Base-by-base conservation (phyloP, 2,797 vertebrate genomes). In the Muscicapa striata region DNA sequence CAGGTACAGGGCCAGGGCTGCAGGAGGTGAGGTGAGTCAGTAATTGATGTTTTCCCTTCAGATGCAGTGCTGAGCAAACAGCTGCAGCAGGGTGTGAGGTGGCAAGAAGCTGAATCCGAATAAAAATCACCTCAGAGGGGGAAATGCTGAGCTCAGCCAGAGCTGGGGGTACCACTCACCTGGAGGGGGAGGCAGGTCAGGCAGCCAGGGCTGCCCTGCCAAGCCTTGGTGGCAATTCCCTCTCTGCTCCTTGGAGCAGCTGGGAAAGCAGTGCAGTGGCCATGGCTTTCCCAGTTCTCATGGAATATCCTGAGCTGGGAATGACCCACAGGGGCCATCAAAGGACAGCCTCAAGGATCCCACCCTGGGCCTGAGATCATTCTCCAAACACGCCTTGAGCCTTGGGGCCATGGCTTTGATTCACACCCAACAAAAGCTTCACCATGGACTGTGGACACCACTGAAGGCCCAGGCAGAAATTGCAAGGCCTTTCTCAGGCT, bases 11-110 rank as follows among this genome's bases (percentile, higher is more conserved):
- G 89, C 75, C 57, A 0, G 0, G 67, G 69, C 84, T 91, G 91
- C 9, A 3, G 90, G 68, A 58, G 89, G 81, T 13, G 49, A 76
- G 86, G 45, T 61, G 5, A 79, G 69, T 40, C 73, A 51, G 73
- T 52, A 85, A 92, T 85, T 81, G 92, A 54, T 83, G 87, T 62
- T 92, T 80, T 94, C 68, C 66, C 76, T 68, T 76, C 84, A 87
- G 86, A 64, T 49, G 32, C 9, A 49, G 75, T 75, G 13, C 41
- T 72, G 64, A 89, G 72, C 81, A 94, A 94, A 75, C 17, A 78
- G 16, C 2, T 75, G 58, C 48, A 74, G 93, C 81, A 38, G 93
- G 46, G 82, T 72, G 20, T 0, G 1, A 45, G 72, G 46, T 34
- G 49, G 67, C 34, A 64, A 29, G 26, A 7, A n/a, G 75, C 54